Conservation (phyloP, 2,888 invertebrate species). For the Rotaria socialis region DNA sequence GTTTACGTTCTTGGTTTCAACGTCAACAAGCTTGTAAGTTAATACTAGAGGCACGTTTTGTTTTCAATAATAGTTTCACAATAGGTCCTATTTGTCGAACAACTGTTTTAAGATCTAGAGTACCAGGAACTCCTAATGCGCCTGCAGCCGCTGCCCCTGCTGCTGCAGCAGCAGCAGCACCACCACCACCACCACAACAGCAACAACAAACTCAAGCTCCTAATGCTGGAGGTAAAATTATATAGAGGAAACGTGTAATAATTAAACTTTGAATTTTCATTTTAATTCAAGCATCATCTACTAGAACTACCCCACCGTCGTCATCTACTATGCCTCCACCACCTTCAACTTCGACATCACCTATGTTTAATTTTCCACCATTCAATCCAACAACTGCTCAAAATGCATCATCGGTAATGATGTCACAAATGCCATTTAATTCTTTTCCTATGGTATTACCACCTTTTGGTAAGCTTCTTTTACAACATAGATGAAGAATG, state of each 20-base stretch:
- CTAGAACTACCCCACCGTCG: conserved; percentile 40
- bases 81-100: conserved; percentile 44
- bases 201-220: neutral
- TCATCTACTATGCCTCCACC: conserved; percentile 50
- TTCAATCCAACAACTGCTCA: neutral
- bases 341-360: conserved; percentile 55
- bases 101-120: conserved; percentile 46
- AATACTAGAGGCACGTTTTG: conserved; percentile 68
- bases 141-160: neutral
- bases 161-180: neutral
- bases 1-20: conserved; percentile 97
- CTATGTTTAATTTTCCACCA: neutral
- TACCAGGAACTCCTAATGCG: conserved; percentile 37
- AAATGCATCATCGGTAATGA: neutral
- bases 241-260: neutral
- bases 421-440: conserved; percentile 56
- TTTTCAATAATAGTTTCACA: conserved; percentile 70
- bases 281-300: neutral
- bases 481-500: neutral
- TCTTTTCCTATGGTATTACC: conserved; percentile 64
- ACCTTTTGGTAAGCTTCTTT: conserved; percentile 57
- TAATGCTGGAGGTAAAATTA: neutral
- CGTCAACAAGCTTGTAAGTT: conserved; percentile 85
- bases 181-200: neutral
- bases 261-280: neutral